Evolutionary conservation across 2,797 vertebrate species (phyloP).

Genomic region (Eulemur rubriventer): DNA sequence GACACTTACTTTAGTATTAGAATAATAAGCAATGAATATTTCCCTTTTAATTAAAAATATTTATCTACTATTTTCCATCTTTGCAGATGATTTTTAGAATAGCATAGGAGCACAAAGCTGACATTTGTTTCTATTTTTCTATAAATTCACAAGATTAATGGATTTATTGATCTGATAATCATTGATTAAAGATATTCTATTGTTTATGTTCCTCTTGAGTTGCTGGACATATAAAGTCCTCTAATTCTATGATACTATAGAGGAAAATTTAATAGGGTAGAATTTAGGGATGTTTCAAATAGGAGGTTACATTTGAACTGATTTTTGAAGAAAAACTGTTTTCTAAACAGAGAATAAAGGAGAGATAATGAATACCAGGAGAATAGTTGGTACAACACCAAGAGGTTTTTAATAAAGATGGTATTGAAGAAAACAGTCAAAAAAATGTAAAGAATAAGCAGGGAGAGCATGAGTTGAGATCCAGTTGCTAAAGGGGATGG

Average conservation of each 20-base stretch:
- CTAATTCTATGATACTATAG: neutral
- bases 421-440: neutral
- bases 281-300: neutral
- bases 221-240: neutral
- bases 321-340: neutral
- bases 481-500: neutral
- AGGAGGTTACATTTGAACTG: neutral
- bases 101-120: neutral
- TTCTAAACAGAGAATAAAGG: neutral
- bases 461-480: neutral
- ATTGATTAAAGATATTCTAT: neutral
- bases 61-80: neutral
- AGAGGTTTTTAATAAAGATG: neutral
- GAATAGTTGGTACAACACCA: neutral
- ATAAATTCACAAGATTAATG: neutral
- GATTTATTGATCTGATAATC: neutral
- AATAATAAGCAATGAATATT: neutral
- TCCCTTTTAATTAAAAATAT: neutral
- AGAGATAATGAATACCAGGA: neutral
- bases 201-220: neutral
- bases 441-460: neutral
- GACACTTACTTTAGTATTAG: neutral
- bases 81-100: neutral
- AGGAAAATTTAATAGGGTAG: neutral
- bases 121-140: neutral